Base-by-base conservation (phyloP, 2,797 vertebrate species). In the Poecilia picta region DNA sequence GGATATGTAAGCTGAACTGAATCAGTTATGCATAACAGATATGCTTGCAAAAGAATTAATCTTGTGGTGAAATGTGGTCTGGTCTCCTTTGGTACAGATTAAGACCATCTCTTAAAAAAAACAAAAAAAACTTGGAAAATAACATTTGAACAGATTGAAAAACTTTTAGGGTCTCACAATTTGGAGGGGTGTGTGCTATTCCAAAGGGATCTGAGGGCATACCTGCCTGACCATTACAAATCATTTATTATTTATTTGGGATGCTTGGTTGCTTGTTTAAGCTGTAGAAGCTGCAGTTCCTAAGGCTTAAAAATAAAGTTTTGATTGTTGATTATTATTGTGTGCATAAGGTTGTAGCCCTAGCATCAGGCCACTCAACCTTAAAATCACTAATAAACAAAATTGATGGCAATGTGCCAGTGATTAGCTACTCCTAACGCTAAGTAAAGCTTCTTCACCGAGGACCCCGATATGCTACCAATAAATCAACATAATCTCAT, bases 41-140 rank as follows among this genome's bases (percentile, higher is more conserved):
- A 66, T 85, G 87, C 85, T 83, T 86, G 90, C 81, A 84, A 83
- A 79, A 81, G 72, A 78, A 84, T 43, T 70, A 11, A 43, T 70
- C 39, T 25, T 23, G 3, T 43, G 11, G 66, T 43, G 39, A 70
- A 70, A 70, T 43, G 7, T 70, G 4, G 39, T n/a, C 39, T 6
- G 12, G 39, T n/a, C 39, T 2, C 66, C 5, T 25, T 43, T 39
- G n/a, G 2, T 13, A 70, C 66, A 70, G 39, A 72, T 72, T 45
- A 16, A 46, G 68, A 72, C 25, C 4, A 8, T 16, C 13, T 43
- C 6, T 70, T 43, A 41, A 41, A 41, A 41, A 41, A 8, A 41
- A 41, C 4, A 41, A 41, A 41, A 8, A 41, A 41, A 43, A 11
- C 20, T n/a, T n/a, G 20, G 10, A 20, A 71, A 71, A 16, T 25